Base-by-base conservation (phyloP, 1,140 invertebrate species). In the Drosophila prosaltans region DNA sequence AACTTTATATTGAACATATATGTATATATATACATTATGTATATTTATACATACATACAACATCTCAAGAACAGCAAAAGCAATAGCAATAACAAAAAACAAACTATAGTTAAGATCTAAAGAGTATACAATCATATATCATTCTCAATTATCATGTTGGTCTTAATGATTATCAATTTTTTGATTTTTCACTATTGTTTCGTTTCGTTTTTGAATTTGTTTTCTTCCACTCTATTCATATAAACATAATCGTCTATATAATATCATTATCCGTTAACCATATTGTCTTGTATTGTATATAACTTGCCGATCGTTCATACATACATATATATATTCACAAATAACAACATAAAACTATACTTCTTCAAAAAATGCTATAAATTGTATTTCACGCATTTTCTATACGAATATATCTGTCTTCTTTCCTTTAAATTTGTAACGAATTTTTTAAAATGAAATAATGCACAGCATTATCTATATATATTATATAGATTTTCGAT, bases 11-110 rank as follows among this genome's bases (percentile, higher is more conserved):
- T 36, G 32, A 36, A 36, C 32, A 36, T 36, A 36, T 7, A 36
- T 21, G 1, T 45, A 45, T 39, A 45, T n/a, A 16, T 45, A 45
- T 2, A 6, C 16, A 16, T 45, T 45, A 21, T 2, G 7, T 21
- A 21, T 21, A 48, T 8, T 8, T 48, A 7, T 48, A 48, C 45
- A 51, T 26, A 51, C 21, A 9, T 24, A 51, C 9, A 26, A 9
- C 7, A 51, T 26, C 24, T 26, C 24, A 26, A 26, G 21, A 51
- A 51, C 45, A 51, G 48, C 30, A 68, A 67, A 55, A 67, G 45
- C 43, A 69, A 62, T 51, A 51, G 55, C 65, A 67, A 45, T 51
- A 51, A 51, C 3, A 0, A 16, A 26, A 24, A 51, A 40, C 10
- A 40, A 40, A 40, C 10, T 26, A 51, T 51, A 51, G 45, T 51